A percentile compares a stretch with the other conserved stretches of the same genome.
Conservation (phyloP, 2,797 vertebrate genomes). For the Neosalanx taihuensis region DNA sequence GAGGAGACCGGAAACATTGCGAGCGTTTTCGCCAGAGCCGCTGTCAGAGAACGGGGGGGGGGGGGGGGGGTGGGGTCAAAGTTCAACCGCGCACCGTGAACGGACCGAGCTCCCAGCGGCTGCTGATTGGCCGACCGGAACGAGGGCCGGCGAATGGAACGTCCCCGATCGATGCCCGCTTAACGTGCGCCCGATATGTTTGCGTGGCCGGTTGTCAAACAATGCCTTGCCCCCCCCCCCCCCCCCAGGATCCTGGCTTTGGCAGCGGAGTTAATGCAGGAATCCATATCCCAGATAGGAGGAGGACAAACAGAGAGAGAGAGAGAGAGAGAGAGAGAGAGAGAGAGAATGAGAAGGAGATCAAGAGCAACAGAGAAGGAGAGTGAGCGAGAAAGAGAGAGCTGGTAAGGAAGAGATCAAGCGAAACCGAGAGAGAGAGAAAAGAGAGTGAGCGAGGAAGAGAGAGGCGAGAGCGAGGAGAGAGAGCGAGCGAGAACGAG, state of each 20-base stretch:
- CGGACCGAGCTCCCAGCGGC: conserved; percentile 44
- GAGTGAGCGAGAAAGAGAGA: too few relatives aligned
- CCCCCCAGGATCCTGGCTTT: conserved; percentile 50
- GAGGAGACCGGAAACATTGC: conserved; percentile 27
- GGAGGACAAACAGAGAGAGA: conserved; percentile 31
- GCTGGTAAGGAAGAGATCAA: too few relatives aligned
- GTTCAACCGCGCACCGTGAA: conserved; percentile 58
- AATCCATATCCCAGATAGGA: conserved; percentile 46
- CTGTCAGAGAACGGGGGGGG: too few relatives aligned
- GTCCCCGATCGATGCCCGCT: neutral
- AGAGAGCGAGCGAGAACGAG: too few relatives aligned
- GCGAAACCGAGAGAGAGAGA: too few relatives aligned
- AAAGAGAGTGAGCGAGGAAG: too few relatives aligned
- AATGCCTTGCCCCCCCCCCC: too few relatives aligned
- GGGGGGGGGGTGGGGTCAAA: conserved; percentile 65
- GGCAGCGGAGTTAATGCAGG: conserved; percentile 59
- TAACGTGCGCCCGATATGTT: too few relatives aligned
- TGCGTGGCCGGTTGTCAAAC: too few relatives aligned
- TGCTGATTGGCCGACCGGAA: neutral
- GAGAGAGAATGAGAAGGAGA: too few relatives aligned
- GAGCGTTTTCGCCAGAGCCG: conserved; percentile 67
- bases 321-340: conserved; percentile 9
- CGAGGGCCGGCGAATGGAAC: neutral
- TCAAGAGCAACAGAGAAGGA: too few relatives aligned
- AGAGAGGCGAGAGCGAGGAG: too few relatives aligned